Base-by-base conservation (phyloP, 2,888 invertebrate genomes). In the Ectemnius cavifrons region DNA sequence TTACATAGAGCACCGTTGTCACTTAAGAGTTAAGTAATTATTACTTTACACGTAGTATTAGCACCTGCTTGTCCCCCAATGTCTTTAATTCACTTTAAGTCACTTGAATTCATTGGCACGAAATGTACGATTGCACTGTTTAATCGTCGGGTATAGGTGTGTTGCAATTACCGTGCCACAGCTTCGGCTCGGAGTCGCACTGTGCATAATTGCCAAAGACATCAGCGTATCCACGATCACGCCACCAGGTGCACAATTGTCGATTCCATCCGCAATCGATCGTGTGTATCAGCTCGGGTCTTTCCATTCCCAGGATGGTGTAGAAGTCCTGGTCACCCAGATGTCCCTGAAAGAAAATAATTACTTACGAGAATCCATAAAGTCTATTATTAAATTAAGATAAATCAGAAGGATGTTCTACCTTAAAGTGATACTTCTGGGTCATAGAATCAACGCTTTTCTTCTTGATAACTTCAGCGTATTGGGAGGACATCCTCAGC, bases 291-390 rank as follows among this genome's bases (percentile, higher is more conserved):
- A 96, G 89, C 77, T 94, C 92, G 6, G 95, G 94, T 83, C 94
- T 92, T 84, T 96, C 95, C 91, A 93, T 91, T 56, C 92, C 94
- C 16, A 96, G 85, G 46, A 96, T 90, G 0, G 95, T 95, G 87
- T 95, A 96, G 90, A 95, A 95, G 91, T 96, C 96, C 90, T 97
- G 96, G 90, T 97, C 96, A 0, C 96, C 96, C 37, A 97, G 92
- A 89, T 96, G 95, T 2, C 95, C 95, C 90, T 92, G 83, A 52
- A 89, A 81, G 63, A 37, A 23, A 45, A 45, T 69, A 57, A 65
- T 20, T 59, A 65, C 16, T 4, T 37, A 56, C 23, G 2, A 37
- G 28, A 8, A 37, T 23, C 3, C 3, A 3, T 3, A 23, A 23
- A 23, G 3, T 23, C 23, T 23, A 23, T 23, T 23, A 23, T 23